Percentiles rank a stretch among this genome's conserved stretches.
These are phyloP conservation scores for Ennomos erosarius DNA, from an alignment of 2,888 invertebrate species.

Conservation along the genomic window DNA sequence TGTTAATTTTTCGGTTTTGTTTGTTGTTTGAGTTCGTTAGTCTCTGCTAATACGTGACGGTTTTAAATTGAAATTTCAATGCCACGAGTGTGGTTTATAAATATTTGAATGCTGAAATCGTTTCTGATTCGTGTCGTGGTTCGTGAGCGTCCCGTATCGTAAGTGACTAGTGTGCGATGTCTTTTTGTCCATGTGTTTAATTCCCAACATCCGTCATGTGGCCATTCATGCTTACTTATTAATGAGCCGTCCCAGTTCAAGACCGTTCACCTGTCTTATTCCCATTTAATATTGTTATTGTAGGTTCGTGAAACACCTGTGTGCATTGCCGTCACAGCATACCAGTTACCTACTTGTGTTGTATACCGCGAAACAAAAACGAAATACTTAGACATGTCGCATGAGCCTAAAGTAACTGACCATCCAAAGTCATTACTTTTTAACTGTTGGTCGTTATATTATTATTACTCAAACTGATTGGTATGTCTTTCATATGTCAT, in stretches of 20 bases:
- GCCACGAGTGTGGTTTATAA: constrained; percentile 31
- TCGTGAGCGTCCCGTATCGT: constrained; percentile 25
- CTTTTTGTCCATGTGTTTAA: constrained; percentile 24
- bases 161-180: constrained; percentile 7
- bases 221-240: constrained; percentile 40
- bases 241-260: constrained; percentile 31
- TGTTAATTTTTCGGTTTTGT: constrained; percentile 44
- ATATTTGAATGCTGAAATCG: constrained; percentile 23
- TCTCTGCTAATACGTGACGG: constrained; percentile 41
- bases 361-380: not conserved
- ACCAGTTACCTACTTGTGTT: not conserved
- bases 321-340: constrained; percentile 16
- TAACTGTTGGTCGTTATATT: too few species aligned
- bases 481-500: too few species aligned
- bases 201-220: constrained; percentile 29
- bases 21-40: constrained; percentile 44
- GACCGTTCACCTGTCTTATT: constrained; percentile 34
- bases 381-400: not conserved
- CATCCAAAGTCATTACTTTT: too few species aligned
- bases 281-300: constrained; percentile 17
- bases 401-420: too few species aligned
- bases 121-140: constrained; percentile 9
- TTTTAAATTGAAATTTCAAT: constrained; percentile 38
- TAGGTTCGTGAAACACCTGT: constrained; percentile 36
- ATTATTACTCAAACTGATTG: too few species aligned